Conservation (phyloP, 2,113 vertebrate genomes). For the Candoia aspera region DNA sequence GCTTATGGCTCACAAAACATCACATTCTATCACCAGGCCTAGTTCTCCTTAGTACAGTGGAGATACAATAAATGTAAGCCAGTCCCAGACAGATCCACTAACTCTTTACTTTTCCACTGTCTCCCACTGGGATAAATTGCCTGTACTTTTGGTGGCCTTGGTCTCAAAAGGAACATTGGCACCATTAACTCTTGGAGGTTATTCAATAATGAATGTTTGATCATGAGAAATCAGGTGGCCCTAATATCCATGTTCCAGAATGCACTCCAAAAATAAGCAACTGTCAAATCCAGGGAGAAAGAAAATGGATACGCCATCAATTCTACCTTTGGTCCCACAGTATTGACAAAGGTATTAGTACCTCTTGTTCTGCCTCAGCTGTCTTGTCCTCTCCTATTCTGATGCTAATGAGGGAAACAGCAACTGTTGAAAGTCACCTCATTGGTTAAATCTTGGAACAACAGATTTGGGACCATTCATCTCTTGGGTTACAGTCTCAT, state of each 20-base stretch:
- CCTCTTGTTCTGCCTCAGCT: not conserved
- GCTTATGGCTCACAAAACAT: conserved; percentile 12
- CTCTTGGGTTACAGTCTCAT: not conserved
- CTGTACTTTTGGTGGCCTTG: not conserved
- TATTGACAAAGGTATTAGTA: not conserved
- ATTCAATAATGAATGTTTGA: not conserved
- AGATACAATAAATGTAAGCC: not conserved
- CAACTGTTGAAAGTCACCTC: not conserved
- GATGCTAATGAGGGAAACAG: not conserved
- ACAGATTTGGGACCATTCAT: not conserved
- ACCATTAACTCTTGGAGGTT: not conserved
- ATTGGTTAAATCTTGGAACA: not conserved
- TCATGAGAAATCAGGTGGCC: not conserved
- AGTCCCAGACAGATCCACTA: not conserved
- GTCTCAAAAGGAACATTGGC: not conserved
- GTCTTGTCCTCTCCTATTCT: not conserved
- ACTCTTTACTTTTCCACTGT: not conserved
- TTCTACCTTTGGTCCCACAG: not conserved
- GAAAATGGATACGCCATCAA: not conserved
- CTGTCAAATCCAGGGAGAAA: not conserved
- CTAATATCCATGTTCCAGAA: not conserved
- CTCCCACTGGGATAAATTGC: not conserved
- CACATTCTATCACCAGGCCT: not conserved
- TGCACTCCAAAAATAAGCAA: not conserved
- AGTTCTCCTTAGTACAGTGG: not conserved